Percentiles rank a stretch among this genome's conserved stretches.
Evolutionary conservation across 2,113 vertebrate genomes (phyloP).

Genomic region (Petaurus breviceps): DNA sequence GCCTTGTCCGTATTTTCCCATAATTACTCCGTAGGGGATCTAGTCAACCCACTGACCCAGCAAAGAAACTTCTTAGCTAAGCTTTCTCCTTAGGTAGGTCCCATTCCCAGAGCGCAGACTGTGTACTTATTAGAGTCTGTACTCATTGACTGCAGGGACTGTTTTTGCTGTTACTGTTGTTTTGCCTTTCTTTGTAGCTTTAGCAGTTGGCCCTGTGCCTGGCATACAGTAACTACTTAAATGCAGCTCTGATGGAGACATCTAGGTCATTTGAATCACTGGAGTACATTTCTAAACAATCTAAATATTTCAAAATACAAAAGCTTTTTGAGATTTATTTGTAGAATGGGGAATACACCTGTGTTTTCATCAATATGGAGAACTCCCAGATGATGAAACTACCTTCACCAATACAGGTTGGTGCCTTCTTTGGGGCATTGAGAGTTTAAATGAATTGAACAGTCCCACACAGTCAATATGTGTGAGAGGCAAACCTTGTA

Average conservation of each 20-base stretch:
- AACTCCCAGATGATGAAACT: not conserved
- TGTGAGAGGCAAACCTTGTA: not conserved
- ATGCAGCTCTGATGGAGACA: slow-evolving; percentile 50
- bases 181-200: not conserved
- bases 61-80: not conserved
- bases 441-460: not conserved
- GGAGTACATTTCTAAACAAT: slow-evolving; percentile 28
- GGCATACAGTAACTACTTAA: not conserved
- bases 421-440: not conserved
- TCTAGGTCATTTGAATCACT: slow-evolving; percentile 28
- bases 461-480: not conserved
- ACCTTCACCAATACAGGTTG: not conserved
- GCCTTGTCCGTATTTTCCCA: not conserved
- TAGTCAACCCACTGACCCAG: not conserved
- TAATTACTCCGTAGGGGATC: not conserved
- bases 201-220: not conserved
- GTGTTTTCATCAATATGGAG: not conserved
- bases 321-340: not conserved
- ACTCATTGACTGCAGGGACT: not conserved
- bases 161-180: not conserved
- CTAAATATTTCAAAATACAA: slow-evolving; percentile 31
- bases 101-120: not conserved
- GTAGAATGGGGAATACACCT: not conserved
- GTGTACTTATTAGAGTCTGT: not conserved
- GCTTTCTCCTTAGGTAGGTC: not conserved